Evolutionary conservation across 1,140 invertebrate genomes (phyloP), one percentile per base, ranked within the genome.

Genomic region (Elymnias hypermnestra): DNA sequence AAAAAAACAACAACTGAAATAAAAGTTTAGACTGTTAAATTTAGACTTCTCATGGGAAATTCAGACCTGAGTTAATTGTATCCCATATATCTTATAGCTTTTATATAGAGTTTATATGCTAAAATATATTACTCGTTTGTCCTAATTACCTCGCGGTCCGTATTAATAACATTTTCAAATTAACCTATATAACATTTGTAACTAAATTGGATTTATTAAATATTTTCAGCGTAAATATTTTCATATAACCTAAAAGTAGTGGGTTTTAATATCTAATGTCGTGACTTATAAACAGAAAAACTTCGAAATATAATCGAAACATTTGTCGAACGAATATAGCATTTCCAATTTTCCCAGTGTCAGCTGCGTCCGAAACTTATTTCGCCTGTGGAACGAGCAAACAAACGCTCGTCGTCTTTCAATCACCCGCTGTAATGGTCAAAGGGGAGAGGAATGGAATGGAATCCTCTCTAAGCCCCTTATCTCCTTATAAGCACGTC

Each of bases 261-360:
- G 26, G 26, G n/a, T 29, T n/a, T n/a, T n/a, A n/a, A n/a, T n/a
- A n/a, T n/a, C n/a, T n/a, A n/a, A n/a, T n/a, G n/a, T n/a, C n/a
- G n/a, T n/a, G n/a, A n/a, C n/a, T n/a, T n/a, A n/a, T n/a, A n/a
- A n/a, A n/a, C n/a, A n/a, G n/a, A n/a, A n/a, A n/a, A n/a, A n/a
- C 26, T 5, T 12, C 13, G 26, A 29, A 29, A 10, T 29, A 12
- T 29, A 29, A 29, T 29, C 26, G 26, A 18, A 12, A 38, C 21
- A 33, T 17, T 38, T 33, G 23, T 25, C 9, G 25, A 26, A 23
- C 45, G 51, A 33, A 12, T 9, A 29, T 42, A 48, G 36, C 53
- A 65, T 65, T 76, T 67, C 66, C 66, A 69, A 81, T 75, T 77
- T 72, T 72, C 70, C 60, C 44, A 61, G 35, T 68, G 63, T 66